Evolutionary conservation across 2,888 invertebrate genomes (phyloP), one percentile per base, ranked within the genome.

Genomic region (Philonicus albiceps): DNA sequence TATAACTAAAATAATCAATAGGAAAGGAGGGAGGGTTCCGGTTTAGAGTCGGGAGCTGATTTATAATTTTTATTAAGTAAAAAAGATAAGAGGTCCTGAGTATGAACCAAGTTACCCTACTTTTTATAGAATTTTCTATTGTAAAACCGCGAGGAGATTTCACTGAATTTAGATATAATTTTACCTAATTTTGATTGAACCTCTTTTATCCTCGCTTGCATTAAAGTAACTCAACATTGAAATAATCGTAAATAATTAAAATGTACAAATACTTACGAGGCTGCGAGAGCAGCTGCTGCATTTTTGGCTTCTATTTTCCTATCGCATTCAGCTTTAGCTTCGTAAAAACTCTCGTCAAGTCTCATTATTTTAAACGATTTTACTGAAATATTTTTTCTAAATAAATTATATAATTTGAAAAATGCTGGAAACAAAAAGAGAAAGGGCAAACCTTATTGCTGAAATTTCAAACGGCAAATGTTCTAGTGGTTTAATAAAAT

Each of bases 401-500:
- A 76, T n/a, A 73, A 74, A 83, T 11, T 22, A n/a, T n/a, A 19
- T 0, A 64, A 22, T 49, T 49, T 6, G 0, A 3, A 49, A 49
- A 49, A 6, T 7, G n/a, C 19, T 1, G 13, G n/a, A 30, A 55
- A 16, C n/a, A 19, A 55, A 0, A 8, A 81, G n/a, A 49, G 2
- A 27, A 53, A 19, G 8, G n/a, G 2, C 6, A 16, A 87, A 94
- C 94, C 93, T 93, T 64, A 96, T 94, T 1, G 94, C 94, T 80
- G 91, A 91, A 0, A 96, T 92, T 19, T 92, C 92, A 81, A 96
- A 94, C 0, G 95, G 95, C 89, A 94, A 94, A 31, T 94, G 93
- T 86, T 95, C 95, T 49, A 96, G 91, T 8, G 94, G 94, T 87
- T 95, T 93, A 22, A 96, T 94, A 89, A 96, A 96, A 89, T 95